These are phyloP conservation scores for Drosophila nasuta DNA, from an alignment of 1,140 invertebrate genomes.

Conservation along the genomic window DNA sequence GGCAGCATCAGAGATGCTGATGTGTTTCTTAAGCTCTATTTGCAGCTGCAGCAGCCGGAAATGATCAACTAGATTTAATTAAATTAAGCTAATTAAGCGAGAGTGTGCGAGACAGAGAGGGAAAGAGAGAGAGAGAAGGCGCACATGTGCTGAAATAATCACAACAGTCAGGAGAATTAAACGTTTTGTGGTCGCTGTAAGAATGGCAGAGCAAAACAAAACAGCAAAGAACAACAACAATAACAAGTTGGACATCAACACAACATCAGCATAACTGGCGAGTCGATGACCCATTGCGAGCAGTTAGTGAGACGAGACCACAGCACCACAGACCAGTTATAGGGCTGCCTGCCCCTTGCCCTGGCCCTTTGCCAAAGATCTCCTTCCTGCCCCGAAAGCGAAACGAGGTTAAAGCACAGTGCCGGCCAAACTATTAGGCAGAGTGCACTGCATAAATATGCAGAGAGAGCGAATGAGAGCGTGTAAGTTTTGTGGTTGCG, in stretches of 20 bases:
- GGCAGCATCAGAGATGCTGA: conserved; percentile 30
- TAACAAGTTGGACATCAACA: neutral
- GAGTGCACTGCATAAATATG: neutral
- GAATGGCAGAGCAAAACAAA: conserved; percentile 70
- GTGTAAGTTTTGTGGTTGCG: conserved; percentile 43
- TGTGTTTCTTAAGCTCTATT: neutral
- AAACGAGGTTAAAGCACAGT: conserved; percentile 78
- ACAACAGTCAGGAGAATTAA: neutral
- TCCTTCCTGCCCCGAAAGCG: conserved; percentile 28
- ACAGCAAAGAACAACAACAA: conserved; percentile 30
- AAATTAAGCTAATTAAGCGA: conserved; percentile 42
- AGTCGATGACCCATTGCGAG: conserved; percentile 73
- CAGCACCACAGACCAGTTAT: conserved; percentile 64
- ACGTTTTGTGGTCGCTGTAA: conserved; percentile 2
- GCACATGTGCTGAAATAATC: conserved; percentile 6
- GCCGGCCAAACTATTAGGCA: conserved; percentile 25
- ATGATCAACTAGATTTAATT: conserved; percentile 38
- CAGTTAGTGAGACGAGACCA: conserved; percentile 58
- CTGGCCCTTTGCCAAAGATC: conserved; percentile 24
- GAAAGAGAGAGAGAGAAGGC: neutral
- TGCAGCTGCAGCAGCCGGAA: conserved; percentile 32
- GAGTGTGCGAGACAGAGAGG: neutral
- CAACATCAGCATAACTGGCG: conserved; percentile 38
- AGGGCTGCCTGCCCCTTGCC: conserved; percentile 58
- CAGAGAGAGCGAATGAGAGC: neutral